Conservation (phyloP, 1,140 invertebrate species). For the Euwallacea similis region DNA sequence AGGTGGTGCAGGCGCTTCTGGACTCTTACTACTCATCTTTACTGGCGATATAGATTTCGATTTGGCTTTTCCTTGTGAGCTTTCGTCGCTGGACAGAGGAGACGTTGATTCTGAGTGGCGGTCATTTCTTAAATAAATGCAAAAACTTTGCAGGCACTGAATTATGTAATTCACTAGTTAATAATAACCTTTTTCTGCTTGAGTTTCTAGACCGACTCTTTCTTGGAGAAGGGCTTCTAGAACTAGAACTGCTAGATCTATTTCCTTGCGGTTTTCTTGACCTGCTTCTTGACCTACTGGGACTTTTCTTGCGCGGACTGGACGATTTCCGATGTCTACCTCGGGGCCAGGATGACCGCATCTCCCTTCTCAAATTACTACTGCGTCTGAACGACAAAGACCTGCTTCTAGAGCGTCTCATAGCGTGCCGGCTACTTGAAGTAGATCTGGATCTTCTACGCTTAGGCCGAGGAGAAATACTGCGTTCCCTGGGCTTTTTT, state of each 20-base stretch:
- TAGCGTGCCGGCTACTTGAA: background rate
- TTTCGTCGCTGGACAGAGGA: slow-evolving; percentile 26
- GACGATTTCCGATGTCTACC: background rate
- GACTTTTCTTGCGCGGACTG: slow-evolving; percentile 3
- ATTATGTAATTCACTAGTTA: too few relatives aligned
- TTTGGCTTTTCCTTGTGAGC: slow-evolving; percentile 24
- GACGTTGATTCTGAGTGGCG: slow-evolving; percentile 13
- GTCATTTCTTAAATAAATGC: too few relatives aligned
- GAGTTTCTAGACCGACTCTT: slow-evolving; percentile 10
- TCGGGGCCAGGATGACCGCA: too few relatives aligned
- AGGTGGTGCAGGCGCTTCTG: slow-evolving; percentile 46
- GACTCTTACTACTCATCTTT: slow-evolving; percentile 51
- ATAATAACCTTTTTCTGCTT: too few relatives aligned
- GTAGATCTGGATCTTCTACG: slow-evolving; percentile 45
- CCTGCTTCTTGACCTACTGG: slow-evolving; percentile 19
- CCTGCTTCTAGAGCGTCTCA: slow-evolving; percentile 43
- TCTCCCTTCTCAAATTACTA: background rate
- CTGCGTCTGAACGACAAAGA: slow-evolving; percentile 18
- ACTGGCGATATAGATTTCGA: slow-evolving; percentile 26
- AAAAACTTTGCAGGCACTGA: too few relatives aligned
- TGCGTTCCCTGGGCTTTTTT: slow-evolving; percentile 43
- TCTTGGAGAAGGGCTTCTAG: slow-evolving; percentile 13
- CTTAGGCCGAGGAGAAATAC: slow-evolving; percentile 49
- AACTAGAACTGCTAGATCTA: slow-evolving; percentile 6
- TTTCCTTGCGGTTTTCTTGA: slow-evolving; percentile 17